These are phyloP conservation scores for Oikopleura dioica DNA, from an alignment of 23 tunicate genomes.

Conservation along the genomic window DNA sequence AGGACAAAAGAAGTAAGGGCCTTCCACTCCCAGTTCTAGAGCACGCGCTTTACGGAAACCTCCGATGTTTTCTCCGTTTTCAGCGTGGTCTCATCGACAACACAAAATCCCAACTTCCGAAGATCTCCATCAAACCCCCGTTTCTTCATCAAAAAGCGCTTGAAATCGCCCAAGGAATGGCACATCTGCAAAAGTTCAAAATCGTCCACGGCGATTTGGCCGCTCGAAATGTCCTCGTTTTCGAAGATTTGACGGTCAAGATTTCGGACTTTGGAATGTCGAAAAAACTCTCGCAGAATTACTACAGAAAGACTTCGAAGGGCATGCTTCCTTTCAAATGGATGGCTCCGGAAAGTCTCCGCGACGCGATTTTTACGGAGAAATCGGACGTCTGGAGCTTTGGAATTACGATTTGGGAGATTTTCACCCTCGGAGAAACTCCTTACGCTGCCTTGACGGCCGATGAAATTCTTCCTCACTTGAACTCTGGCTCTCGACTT, in stretches of 20 bases:
- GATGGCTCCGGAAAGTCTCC: constrained; percentile 64
- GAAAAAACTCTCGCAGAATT: neutral
- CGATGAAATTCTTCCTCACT: constrained; percentile 22
- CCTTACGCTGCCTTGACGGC: constrained; percentile 26
- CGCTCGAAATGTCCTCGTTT: neutral
- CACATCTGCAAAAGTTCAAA: neutral
- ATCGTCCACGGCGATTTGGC: constrained; percentile 7
- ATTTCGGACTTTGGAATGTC: constrained; percentile 9
- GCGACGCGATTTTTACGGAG: constrained; percentile 14
- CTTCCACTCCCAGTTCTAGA: neutral
- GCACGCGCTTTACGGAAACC: neutral
- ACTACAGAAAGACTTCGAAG: neutral
- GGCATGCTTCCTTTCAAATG: constrained; percentile 40
- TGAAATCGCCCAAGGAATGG: neutral
- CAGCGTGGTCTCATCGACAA: neutral
- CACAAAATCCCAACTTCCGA: neutral
- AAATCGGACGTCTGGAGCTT: constrained; percentile 73
- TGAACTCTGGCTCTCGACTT: too few relatives aligned
- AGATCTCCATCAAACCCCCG: neutral
- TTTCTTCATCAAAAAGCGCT: neutral
- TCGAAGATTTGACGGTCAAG: neutral
- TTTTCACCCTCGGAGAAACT: constrained; percentile 36
- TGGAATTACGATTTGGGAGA: constrained; percentile 92
- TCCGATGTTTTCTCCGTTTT: neutral
- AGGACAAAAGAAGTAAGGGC: too few relatives aligned